These are phyloP conservation scores for Opisthocomus hoazin DNA, from an alignment of 2,113 vertebrate genomes.

Conservation along the genomic window DNA sequence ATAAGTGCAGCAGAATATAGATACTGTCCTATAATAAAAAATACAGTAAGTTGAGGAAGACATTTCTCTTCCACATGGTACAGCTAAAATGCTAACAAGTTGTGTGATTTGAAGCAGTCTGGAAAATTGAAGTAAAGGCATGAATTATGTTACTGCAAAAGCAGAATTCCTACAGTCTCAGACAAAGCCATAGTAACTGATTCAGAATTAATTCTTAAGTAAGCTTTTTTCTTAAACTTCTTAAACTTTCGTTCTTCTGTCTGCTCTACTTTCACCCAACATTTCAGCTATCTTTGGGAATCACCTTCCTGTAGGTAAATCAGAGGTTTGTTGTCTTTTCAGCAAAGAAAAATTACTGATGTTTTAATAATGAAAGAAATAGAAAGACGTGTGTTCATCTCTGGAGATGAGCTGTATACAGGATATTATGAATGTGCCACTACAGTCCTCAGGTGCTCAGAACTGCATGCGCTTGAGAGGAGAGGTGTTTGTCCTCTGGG, in stretches of 20 bases:
- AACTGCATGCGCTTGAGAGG: background rate
- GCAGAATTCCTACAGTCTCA: background rate
- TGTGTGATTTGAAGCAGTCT: background rate
- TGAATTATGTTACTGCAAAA: background rate
- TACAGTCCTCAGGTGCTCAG: background rate
- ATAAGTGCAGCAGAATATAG: background rate
- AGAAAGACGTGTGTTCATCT: background rate
- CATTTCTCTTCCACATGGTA: background rate
- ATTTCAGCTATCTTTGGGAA: background rate
- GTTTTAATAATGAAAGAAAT: background rate
- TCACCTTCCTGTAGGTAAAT: background rate
- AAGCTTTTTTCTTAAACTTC: background rate
- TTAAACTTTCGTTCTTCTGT: background rate
- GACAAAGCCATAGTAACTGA: background rate
- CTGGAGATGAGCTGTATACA: background rate
- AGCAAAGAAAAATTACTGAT: background rate
- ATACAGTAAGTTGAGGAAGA: background rate
- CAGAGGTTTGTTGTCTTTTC: background rate
- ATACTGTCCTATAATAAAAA: background rate
- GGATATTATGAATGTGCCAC: background rate
- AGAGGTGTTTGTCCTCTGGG: background rate
- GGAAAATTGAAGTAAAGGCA: background rate
- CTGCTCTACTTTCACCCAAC: background rate
- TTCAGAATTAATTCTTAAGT: background rate
- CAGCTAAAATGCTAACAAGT: background rate